These are phyloP conservation scores for Nemapogon koenigi DNA, from an alignment of 2,888 invertebrate species.

Conservation along the genomic window DNA sequence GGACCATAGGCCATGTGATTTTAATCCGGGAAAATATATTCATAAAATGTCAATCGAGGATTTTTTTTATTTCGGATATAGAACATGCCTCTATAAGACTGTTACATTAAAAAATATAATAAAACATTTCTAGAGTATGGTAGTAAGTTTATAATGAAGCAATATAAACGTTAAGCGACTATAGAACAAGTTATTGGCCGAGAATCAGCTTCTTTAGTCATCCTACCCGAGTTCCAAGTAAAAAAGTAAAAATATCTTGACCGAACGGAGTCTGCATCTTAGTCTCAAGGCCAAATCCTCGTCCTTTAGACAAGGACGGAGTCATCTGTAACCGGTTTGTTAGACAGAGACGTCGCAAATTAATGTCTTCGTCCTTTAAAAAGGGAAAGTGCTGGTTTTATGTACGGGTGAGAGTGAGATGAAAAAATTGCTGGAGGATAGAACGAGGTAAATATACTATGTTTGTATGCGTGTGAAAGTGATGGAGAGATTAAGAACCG, in stretches of 20 bases:
- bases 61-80: too few relatives aligned
- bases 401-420: conserved; percentile 58
- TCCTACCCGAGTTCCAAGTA: conserved; percentile 60
- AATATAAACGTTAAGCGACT: neutral
- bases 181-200: conserved; percentile 22
- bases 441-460: conserved; percentile 28
- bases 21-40: too few relatives aligned
- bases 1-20: too few relatives aligned
- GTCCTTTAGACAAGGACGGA: conserved; percentile 30
- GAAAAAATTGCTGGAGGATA: conserved; percentile 54
- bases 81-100: too few relatives aligned
- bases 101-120: too few relatives aligned
- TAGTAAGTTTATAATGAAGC: conserved; percentile 8
- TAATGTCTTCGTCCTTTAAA: conserved; percentile 61
- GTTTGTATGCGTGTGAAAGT: conserved; percentile 19
- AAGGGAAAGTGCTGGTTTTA: conserved; percentile 59
- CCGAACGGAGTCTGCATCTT: conserved; percentile 49
- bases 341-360: conserved; percentile 23
- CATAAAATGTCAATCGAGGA: too few relatives aligned
- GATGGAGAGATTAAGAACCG: conserved; percentile 37
- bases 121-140: too few relatives aligned
- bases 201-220: conserved; percentile 33
- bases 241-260: conserved; percentile 57
- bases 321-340: conserved; percentile 16
- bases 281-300: conserved; percentile 60